Conservation (phyloP, 2,113 vertebrate species). For the Haemorhous mexicanus region DNA sequence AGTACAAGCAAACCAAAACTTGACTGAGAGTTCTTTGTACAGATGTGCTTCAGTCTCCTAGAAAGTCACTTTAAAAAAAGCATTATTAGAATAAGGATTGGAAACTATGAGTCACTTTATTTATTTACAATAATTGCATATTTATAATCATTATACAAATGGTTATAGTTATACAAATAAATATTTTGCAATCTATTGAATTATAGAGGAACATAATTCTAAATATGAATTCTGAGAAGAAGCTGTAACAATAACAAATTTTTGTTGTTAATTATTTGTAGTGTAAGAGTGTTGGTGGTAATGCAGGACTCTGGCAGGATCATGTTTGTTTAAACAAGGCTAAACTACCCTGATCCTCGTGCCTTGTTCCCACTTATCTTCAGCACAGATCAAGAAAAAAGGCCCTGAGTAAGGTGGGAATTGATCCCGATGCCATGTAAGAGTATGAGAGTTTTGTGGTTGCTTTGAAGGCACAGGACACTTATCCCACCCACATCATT, state of each 20-base stretch:
- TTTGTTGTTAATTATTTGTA: neutral
- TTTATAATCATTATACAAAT: neutral
- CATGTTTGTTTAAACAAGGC: neutral
- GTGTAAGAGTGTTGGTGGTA: neutral
- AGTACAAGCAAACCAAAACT: neutral
- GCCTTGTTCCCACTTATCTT: neutral
- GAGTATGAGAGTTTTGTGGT: neutral
- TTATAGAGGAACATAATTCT: neutral
- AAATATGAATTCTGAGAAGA: neutral
- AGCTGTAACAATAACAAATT: neutral
- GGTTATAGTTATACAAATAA: neutral
- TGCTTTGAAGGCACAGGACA: neutral
- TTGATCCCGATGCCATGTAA: accelerated
- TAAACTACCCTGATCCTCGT: accelerated
- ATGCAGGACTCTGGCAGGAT: neutral
- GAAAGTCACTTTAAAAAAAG: neutral
- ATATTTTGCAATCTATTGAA: neutral
- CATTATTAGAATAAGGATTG: neutral
- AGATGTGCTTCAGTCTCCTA: neutral
- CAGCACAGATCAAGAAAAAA: neutral
- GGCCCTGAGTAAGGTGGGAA: neutral
- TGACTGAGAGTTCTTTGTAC: neutral
- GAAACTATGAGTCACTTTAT: neutral
- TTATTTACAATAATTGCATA: neutral
- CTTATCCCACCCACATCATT: neutral